Evolutionary conservation across 2,888 invertebrate species (phyloP).

Genomic region (Anthophora plumipes): DNA sequence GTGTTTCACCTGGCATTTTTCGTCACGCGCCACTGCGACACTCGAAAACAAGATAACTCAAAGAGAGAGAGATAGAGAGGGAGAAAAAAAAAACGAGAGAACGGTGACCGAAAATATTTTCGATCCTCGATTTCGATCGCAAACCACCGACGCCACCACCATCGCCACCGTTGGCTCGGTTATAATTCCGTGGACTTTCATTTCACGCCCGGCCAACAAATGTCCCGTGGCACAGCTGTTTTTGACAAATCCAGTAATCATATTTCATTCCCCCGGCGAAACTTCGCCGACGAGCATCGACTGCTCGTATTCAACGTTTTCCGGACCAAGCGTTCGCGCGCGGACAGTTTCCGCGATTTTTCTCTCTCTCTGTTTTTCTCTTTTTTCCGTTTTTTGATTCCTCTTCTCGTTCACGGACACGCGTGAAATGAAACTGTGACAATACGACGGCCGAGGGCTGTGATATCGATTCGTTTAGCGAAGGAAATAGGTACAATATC

Average conservation of each 20-base stretch:
- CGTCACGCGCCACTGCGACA: not conserved
- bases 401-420: not conserved
- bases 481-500: not conserved
- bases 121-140: slow-evolving; percentile 38
- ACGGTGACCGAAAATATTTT: slow-evolving; percentile 13
- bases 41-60: slow-evolving; percentile 22
- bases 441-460: not conserved
- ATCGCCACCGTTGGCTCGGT: slow-evolving; percentile 18
- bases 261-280: slow-evolving; percentile 65
- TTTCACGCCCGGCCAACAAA: slow-evolving; percentile 69
- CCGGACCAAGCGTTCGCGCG: slow-evolving; percentile 37
- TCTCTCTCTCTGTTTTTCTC: not conserved
- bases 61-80: not conserved
- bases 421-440: not conserved
- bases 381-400: no score
- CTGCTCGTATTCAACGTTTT: slow-evolving; percentile 53
- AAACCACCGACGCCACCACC: not conserved
- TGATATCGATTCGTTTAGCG: not conserved
- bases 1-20: slow-evolving; percentile 19
- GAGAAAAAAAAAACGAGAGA: not conserved
- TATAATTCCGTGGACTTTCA: slow-evolving; percentile 69
- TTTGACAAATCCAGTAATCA: slow-evolving; percentile 73
- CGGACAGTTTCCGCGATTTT: slow-evolving; percentile 48
- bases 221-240: slow-evolving; percentile 71
- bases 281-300: slow-evolving; percentile 53